Conservation (phyloP, 2,888 invertebrate genomes). For the Chouioia cunea region DNA sequence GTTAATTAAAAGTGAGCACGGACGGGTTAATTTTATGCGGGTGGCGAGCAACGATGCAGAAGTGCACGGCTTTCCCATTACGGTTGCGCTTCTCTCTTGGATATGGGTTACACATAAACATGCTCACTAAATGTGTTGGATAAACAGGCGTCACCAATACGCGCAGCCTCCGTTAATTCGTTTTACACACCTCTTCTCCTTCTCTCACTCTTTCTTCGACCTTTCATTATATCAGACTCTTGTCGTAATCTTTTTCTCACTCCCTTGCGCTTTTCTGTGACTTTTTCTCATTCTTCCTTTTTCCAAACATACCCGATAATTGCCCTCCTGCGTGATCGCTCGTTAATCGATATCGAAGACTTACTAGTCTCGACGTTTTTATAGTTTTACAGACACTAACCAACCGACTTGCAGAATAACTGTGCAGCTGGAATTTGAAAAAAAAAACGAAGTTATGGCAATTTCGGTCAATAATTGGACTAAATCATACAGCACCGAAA, state of each 20-base stretch:
- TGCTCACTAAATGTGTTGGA: conserved; percentile 22
- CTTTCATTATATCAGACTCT: conserved; percentile 4
- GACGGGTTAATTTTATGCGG: conserved; percentile 67
- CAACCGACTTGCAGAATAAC: no score
- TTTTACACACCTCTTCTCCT: neutral
- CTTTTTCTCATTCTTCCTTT: no score
- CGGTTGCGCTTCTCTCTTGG: conserved; percentile 51
- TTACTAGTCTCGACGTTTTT: no score
- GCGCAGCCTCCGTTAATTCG: neutral
- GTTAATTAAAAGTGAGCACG: conserved; percentile 66
- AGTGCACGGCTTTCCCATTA: conserved; percentile 67
- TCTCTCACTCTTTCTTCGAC: neutral
- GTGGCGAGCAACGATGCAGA: conserved; percentile 60
- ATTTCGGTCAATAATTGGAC: no score
- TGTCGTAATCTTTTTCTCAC: neutral
- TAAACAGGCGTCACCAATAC: conserved; percentile 6
- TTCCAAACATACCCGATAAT: neutral
- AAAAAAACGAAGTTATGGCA: no score
- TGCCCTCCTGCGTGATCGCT: neutral
- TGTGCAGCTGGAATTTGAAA: neutral
- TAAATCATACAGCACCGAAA: no score
- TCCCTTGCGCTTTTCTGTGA: no score
- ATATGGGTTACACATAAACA: conserved; percentile 35
- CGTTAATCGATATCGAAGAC: neutral
- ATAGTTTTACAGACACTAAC: no score